Evolutionary conservation across 2,113 vertebrate genomes (phyloP), one percentile per base, ranked within the genome.

Genomic region (Aramus guarauna): DNA sequence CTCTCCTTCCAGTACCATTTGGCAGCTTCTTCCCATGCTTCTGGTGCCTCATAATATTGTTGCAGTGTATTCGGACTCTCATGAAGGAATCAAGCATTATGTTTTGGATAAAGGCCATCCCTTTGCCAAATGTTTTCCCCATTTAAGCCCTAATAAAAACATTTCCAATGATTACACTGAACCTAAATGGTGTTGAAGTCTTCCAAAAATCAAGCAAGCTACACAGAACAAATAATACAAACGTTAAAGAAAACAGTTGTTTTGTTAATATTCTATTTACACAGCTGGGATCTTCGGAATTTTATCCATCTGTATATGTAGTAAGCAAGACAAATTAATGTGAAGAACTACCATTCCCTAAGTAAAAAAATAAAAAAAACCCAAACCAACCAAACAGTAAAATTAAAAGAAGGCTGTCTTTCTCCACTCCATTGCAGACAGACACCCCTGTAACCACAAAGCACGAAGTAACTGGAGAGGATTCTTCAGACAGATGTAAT

Each of bases 401-500:
- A 79, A 75, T 76, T 48, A 59, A 81, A 91, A 89, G 60, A 56
- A 59, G 34, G 43, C 39, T 63, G 52, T 76, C 56, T 94, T 56
- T 85, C 83, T 72, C 36, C 63, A 84, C 39, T 92, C 48, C 56
- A n/a, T 72, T 95, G 26, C 87, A 78, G 73, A 95, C 12, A 87
- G 84, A 90, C 90, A 84, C 0, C 88, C 93, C 86, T 59, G 5
- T 74, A 96, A 32, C 67, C 78, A 82, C 15, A 60, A 92, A 77
- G 47, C n/a, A 96, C 2, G 0, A 81, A 96, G 59, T 77, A 95
- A 90, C 89, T 69, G 74, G 74, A 97, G 90, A 94, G 81, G 92
- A 94, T 94, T 94, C 92, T 93, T 92, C 82, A 96, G 90, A 95
- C 84, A 94, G 74, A 88, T 85, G 83, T 77, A 95, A 96, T 96